Conservation (phyloP, 2,113 vertebrate genomes). For the Terrapene triunguis region DNA sequence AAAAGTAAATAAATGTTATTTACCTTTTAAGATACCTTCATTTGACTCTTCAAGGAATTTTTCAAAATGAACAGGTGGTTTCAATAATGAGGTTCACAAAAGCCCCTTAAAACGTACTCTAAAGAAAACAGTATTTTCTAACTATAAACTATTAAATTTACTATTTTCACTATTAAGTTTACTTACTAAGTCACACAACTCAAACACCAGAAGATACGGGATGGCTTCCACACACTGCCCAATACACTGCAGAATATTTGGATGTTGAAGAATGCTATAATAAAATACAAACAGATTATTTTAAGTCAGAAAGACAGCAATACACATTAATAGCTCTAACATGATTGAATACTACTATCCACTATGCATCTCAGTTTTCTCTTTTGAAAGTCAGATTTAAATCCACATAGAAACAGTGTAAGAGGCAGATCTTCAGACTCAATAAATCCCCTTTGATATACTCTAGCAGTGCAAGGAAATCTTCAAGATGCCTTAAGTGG, state of each 20-base stretch:
- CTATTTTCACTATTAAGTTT: neutral
- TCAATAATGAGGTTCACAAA: neutral
- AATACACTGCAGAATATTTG: constrained; percentile 94
- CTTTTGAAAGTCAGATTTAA: neutral
- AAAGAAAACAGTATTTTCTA: neutral
- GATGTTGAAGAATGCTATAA: constrained; percentile 88
- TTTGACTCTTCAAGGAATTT: neutral
- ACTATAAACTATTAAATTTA: neutral
- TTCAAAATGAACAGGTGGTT: neutral
- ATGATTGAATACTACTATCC: neutral
- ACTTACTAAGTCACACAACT: constrained; percentile 97
- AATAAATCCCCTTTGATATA: neutral
- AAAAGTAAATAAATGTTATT: neutral
- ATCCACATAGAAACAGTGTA: neutral
- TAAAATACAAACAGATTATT: neutral
- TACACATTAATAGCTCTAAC: neutral
- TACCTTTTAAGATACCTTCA: neutral
- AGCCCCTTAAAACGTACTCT: neutral
- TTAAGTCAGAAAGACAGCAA: neutral
- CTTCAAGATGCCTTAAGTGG: neutral
- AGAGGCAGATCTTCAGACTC: neutral
- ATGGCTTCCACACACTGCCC: constrained; percentile 96
- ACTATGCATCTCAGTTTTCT: neutral
- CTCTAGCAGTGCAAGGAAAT: neutral
- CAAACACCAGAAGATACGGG: constrained; percentile 95